Base-by-base conservation (phyloP, 2,797 vertebrate species). In the Anniella stebbinsi region DNA sequence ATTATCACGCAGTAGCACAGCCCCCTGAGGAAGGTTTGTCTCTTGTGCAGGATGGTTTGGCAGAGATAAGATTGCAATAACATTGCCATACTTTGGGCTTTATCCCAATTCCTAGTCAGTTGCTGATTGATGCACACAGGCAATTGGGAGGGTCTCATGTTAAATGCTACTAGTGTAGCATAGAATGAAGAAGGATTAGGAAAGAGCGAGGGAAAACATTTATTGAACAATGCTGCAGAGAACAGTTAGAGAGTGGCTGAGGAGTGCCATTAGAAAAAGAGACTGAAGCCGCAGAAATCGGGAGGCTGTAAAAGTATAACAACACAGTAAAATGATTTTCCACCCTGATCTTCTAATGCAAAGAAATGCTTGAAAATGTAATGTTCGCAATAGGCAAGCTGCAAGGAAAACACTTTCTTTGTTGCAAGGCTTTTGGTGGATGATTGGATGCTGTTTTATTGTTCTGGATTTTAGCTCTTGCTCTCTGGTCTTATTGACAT, bases 11-110 rank as follows among this genome's bases (percentile, higher is more conserved):
- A 86, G 81, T 93, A 89, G 78, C 73, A 93, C 86, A 82, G 30
- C 73, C 87, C 80, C 87, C 90, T 66, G 84, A 94, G 88, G 92
- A 95, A 94, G 93, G 18, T 84, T 93, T 96, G 95, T 96, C 90
- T 91, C 92, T 95, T 91, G 90, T 93, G 95, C 88, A 86, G 90
- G 73, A 78, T 95, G 95, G 94, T 93, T 95, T 92, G 92, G 91
- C 91, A 81, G 95, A 95, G 94, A 95, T 96, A 95, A 96, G 95
- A 93, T 86, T 92, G 93, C 93, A 95, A 94, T 92, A 94, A 63
- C 90, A 81, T 7, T 8, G 87, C 86, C 73, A 73, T 90, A 93
- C 93, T 95, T 93, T 92, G 92, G 93, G 90, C 90, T 91, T 95
- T 93, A 63, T 80, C 88, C 83, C 92, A 91, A 10, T 92, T 87